Base-by-base conservation (phyloP, 2,797 vertebrate species). In the Thalassophryne amazonica region DNA sequence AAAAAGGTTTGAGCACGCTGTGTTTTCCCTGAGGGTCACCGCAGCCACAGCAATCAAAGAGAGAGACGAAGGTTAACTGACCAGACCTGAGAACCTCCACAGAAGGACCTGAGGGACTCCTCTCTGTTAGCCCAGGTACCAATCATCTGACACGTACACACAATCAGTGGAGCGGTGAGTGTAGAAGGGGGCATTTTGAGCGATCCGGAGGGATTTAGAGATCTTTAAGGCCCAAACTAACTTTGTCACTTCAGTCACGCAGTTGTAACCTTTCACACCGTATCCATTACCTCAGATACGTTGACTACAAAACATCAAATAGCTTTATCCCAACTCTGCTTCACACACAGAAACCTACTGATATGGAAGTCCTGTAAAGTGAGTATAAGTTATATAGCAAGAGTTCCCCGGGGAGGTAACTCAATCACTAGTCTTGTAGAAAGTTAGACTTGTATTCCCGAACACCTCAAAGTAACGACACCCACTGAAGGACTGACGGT, bases 21-120 rank as follows among this genome's bases (percentile, higher is more conserved):
- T 76, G 81, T 86, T 84, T 84, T 87, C 84, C 87, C 85, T 27
- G 60, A 79, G 84, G 87, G 81, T 83, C 56, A 71, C 71, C 79
- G 79, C 81, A 83, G 84, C 68, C 6, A 18, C 57, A 30, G 73
- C 81, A 80, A 89, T 89, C 87, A 88, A 79, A 85, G 77, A 80
- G 68, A 80, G 73, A 84, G 87, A 87, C 86, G 70, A 78, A 86
- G 85, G 87, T 89, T 89, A 89, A 87, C 84, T 87, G 84, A 84
- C 84, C 87, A 83, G 83, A 87, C 84, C 87, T 29, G 63, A 80
- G 85, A 86, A 86, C 80, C 83, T 85, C 77, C 84, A 86, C 85
- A 87, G 68, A 62, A 63, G 80, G 79, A 85, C 86, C 85, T 76
- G 75, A 78, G 86, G 86, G 85, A 88, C 73, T 76, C 58, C 49